Evolutionary conservation across 2,797 vertebrate genomes (phyloP).

Genomic region (Eremophila alpestris): DNA sequence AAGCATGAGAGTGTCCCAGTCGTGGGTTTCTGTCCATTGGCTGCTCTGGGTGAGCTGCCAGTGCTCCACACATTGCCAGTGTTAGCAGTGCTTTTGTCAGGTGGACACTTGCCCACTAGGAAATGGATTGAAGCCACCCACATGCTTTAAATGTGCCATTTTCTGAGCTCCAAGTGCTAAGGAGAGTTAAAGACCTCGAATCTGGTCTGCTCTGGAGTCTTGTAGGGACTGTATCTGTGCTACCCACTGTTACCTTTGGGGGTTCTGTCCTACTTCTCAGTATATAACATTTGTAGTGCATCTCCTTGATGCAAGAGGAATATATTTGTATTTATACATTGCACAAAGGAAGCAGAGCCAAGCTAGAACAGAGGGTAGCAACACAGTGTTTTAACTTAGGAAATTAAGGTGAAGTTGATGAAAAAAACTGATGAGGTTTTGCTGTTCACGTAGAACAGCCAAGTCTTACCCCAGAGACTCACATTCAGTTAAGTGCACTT

Average conservation of each 20-base stretch:
- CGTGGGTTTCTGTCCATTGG: neutral
- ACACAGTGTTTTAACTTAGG: neutral
- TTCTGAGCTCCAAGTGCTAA: constrained; percentile 21
- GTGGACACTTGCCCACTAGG: constrained; percentile 32
- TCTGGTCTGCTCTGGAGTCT: neutral
- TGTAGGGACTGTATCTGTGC: fast-evolving
- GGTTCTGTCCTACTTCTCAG: neutral
- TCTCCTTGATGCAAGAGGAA: neutral
- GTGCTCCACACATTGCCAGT: neutral
- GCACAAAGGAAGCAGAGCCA: neutral
- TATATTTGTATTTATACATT: neutral
- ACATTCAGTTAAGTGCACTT: neutral
- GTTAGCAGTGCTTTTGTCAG: neutral
- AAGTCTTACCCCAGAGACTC: neutral
- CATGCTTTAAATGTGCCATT: neutral
- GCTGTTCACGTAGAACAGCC: neutral
- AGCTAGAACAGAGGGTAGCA: neutral
- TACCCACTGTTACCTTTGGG: neutral
- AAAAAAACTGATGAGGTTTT: neutral
- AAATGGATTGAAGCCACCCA: constrained; percentile 20
- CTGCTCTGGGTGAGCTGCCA: neutral
- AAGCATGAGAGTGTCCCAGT: neutral
- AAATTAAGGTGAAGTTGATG: neutral
- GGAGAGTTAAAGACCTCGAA: neutral
- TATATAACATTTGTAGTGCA: neutral